A percentile compares a stretch with the other conserved stretches of the same genome.
Evolutionary conservation across 1,140 invertebrate genomes (phyloP).

Genomic region (Acromyrmex heyeri): DNA sequence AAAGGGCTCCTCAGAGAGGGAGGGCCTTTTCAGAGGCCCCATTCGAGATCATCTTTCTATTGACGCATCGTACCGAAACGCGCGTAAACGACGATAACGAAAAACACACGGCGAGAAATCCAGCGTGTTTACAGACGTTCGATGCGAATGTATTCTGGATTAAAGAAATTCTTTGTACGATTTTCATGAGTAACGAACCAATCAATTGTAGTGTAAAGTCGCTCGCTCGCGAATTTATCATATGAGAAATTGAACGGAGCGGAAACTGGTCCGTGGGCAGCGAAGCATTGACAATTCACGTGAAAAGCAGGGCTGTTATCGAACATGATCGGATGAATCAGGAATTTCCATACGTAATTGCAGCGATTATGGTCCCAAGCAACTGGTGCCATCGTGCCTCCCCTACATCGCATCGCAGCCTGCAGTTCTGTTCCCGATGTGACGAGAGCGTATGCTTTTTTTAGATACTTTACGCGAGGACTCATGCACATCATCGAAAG

Average conservation of each 20-base stretch:
- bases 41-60: constrained; percentile 84
- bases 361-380: constrained; percentile 81
- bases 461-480: constrained; percentile 37
- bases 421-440: constrained; percentile 51
- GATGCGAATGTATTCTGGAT: not conserved
- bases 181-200: not conserved
- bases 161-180: not conserved
- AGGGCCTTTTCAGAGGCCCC: constrained; percentile 68
- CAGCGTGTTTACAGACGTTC: constrained; percentile 32
- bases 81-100: constrained; percentile 76
- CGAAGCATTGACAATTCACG: constrained; percentile 65
- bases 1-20: constrained; percentile 77
- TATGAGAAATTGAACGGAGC: not conserved
- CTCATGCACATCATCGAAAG: constrained; percentile 54
- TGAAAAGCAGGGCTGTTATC: constrained; percentile 68
- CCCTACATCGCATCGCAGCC: constrained; percentile 66
- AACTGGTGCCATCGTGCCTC: constrained; percentile 79
- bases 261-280: not conserved
- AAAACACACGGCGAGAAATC: constrained; percentile 72
- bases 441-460: constrained; percentile 50
- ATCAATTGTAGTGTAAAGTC: not conserved
- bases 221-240: not conserved
- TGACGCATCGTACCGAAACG: constrained; percentile 77
- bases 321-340: constrained; percentile 83
- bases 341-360: constrained; percentile 86